Conservation (phyloP, 2,888 invertebrate genomes). For the Lycocerus yunnanus region DNA sequence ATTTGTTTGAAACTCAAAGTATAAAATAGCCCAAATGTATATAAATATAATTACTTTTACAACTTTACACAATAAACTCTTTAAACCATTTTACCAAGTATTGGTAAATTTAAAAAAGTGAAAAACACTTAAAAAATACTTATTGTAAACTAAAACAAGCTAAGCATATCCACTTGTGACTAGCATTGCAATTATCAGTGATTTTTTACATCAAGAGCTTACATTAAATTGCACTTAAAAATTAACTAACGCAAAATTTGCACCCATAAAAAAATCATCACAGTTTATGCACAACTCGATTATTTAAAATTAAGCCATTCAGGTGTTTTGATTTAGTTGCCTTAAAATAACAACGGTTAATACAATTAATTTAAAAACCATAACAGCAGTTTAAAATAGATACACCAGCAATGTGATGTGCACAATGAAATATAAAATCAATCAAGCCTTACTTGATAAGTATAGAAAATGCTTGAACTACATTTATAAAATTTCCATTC, state of each 20-base stretch:
- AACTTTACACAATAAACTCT: background rate
- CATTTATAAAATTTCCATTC: background rate
- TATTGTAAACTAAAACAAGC: background rate
- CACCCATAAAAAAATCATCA: background rate
- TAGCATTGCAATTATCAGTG: background rate
- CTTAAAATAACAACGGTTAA: background rate
- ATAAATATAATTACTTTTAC: background rate
- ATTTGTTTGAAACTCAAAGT: background rate
- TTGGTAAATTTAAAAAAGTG: background rate
- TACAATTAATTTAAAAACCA: background rate
- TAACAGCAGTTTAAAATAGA: background rate
- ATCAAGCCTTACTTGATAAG: background rate
- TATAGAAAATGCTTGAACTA: background rate
- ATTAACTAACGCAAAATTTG: background rate
- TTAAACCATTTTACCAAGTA: background rate
- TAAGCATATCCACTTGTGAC: background rate
- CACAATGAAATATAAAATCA: background rate
- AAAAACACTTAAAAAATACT: background rate
- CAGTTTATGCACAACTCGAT: background rate
- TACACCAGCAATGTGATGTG: background rate
- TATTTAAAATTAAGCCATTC: background rate
- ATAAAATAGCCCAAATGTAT: background rate
- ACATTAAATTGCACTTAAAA: background rate
- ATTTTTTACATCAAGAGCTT: background rate
- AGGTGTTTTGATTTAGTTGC: background rate